Conservation (phyloP, 2,797 vertebrate species). For the Myotis daubentonii region DNA sequence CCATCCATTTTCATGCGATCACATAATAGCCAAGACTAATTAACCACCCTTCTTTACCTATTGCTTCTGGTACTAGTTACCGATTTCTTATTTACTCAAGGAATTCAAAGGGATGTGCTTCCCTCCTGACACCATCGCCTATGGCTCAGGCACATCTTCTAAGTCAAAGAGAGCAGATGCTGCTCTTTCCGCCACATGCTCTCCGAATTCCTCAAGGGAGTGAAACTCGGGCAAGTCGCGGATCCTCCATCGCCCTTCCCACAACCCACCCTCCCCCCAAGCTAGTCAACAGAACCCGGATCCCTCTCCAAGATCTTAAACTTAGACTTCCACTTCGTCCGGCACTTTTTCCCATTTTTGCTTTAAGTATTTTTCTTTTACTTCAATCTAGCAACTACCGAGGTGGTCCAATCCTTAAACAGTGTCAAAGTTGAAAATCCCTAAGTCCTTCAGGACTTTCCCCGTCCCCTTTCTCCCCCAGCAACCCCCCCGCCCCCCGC, state of each 20-base stretch:
- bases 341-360: not conserved
- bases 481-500: too few species aligned
- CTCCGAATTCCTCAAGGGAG: not conserved
- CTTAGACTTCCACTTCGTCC: not conserved
- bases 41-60: not conserved
- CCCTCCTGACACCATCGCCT: not conserved
- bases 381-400: not conserved
- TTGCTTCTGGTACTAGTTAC: not conserved
- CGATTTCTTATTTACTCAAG: not conserved
- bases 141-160: not conserved
- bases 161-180: not conserved
- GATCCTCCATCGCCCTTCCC: not conserved
- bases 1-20: not conserved
- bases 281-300: not conserved
- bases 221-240: not conserved
- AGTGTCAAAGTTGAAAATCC: constrained; percentile 33
- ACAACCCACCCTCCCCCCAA: not conserved
- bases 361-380: constrained; percentile 18
- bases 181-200: not conserved
- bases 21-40: not conserved
- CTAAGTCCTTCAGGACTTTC: not conserved
- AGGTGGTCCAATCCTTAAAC: not conserved
- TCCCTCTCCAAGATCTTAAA: constrained; percentile 1
- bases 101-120: not conserved
- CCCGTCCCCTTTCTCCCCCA: not conserved